Conservation (phyloP, 1,140 invertebrate genomes). For the Pararge aegeria region DNA sequence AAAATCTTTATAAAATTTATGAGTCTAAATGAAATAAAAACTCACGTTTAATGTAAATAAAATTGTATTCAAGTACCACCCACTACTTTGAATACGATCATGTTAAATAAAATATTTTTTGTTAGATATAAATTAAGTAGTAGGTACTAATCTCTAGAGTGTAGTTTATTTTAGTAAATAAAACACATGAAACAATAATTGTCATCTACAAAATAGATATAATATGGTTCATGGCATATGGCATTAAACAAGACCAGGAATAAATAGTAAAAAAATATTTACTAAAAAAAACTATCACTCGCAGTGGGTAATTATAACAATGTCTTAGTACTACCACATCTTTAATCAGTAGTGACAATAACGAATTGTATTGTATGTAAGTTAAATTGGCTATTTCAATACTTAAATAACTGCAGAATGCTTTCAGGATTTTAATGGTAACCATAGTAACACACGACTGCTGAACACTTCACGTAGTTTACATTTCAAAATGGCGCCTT, state of each 20-base stretch:
- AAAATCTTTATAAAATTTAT: background rate
- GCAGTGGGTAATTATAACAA: too few relatives aligned
- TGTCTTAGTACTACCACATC: constrained; percentile 1
- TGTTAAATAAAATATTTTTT: background rate
- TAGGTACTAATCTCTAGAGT: background rate
- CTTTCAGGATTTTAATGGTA: constrained; percentile 25
- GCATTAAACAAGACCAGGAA: too few relatives aligned
- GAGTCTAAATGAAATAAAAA: background rate
- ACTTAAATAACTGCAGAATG: constrained; percentile 19
- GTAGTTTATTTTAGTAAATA: background rate
- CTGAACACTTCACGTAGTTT: too few relatives aligned
- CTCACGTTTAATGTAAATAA: background rate
- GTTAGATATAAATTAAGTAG: background rate
- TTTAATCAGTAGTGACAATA: constrained; percentile 57
- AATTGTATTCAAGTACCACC: background rate
- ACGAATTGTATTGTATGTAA: constrained; percentile 37
- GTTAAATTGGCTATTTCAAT: constrained; percentile 35
- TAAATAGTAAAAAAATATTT: too few relatives aligned
- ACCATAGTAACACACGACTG: too few relatives aligned
- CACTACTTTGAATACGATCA: background rate
- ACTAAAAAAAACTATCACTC: too few relatives aligned
- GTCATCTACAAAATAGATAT: background rate
- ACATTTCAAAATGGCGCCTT: too few relatives aligned
- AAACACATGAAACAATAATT: background rate
- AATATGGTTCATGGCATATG: too few relatives aligned